A percentile compares a stretch with the other conserved stretches of the same genome.
Conservation (phyloP, 2,113 vertebrate genomes). For the Leucopsar rothschildi region DNA sequence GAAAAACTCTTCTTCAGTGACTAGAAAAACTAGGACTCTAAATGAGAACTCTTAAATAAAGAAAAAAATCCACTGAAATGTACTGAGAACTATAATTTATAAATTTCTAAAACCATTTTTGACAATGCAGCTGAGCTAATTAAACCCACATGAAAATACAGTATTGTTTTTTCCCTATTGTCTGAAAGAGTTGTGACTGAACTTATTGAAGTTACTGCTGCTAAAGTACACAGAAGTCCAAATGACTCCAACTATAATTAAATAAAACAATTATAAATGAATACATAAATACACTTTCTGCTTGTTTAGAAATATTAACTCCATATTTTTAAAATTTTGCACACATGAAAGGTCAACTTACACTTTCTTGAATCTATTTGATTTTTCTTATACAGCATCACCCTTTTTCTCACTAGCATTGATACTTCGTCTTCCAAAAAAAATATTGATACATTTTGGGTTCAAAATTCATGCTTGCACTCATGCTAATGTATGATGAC, state of each 20-base stretch:
- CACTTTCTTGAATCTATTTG: neutral
- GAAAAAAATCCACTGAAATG: neutral
- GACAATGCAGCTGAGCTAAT: neutral
- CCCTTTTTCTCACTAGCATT: neutral
- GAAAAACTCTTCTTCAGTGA: neutral
- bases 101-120: neutral
- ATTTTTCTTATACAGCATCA: neutral
- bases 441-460: neutral
- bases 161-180: rapidly evolving
- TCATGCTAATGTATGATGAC: neutral
- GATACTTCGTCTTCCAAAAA: neutral
- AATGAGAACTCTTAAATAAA: neutral
- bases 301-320: neutral
- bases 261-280: neutral
- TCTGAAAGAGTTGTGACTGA: neutral
- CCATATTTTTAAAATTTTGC: neutral
- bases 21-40: neutral
- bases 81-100: neutral
- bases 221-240: neutral
- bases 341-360: neutral
- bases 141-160: neutral
- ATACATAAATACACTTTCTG: neutral
- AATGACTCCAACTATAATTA: neutral
- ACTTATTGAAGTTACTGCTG: neutral
- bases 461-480: neutral